Evolutionary conservation across 2,797 vertebrate genomes (phyloP), one percentile per base, ranked within the genome.

Genomic region (Sebastes taczanowskii): DNA sequence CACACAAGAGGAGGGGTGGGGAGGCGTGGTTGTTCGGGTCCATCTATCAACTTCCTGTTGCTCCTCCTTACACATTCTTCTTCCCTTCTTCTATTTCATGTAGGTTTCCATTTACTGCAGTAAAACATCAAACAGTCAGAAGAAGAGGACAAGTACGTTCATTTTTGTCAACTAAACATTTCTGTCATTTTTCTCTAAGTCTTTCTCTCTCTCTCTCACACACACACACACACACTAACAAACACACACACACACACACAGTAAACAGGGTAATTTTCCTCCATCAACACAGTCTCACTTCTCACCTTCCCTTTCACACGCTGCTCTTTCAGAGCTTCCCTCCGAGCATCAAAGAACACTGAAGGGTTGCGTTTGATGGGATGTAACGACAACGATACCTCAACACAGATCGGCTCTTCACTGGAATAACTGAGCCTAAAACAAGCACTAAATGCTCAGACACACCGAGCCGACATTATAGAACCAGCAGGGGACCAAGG

Each of bases 11-110:
- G 38, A 16, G 38, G 38, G 6, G 46, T 25, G 23, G 56, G 55
- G 71, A 55, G 27, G 22, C 30, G 71, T 30, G 77, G 65, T 25
- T 59, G 63, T 56, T 66, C 27, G 46, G 58, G 16, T 56, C 58
- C 25, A 80, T 88, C 85, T 73, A 69, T 81, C 85, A 88, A 72
- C 74, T 74, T 77, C 72, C 60, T 56, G 38, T 34, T 11, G 30
- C 69, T 67, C 70, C 77, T 76, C 46, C 30, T 70, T 11, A 55
- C 16, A 38, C 71, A 78, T 74, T 79, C 60, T 67, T 64, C 20
- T 53, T 18, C 18, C 8, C 53, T 64, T 82, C 71, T 75, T 62
- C 49, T 29, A 7, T 73, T 82, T 77, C 67, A 71, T 29, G 56
- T 29, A n/a, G 20, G 30, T 65, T 68, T 38, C 22, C 23, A n/a